These are phyloP conservation scores for Microplitis deprimator DNA, from an alignment of 2,888 invertebrate species.

Conservation along the genomic window DNA sequence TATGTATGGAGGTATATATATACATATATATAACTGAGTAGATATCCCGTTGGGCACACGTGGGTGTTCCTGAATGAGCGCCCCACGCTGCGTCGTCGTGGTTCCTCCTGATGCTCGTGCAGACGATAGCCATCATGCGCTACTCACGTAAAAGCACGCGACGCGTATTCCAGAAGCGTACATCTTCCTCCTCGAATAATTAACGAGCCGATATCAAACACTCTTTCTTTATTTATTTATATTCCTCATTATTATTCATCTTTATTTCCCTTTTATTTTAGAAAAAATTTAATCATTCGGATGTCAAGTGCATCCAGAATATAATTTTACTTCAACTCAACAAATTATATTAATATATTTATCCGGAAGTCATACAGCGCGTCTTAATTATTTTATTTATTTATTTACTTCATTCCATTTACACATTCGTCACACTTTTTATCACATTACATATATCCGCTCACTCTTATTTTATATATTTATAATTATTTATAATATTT, in stretches of 20 bases:
- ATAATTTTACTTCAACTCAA: background rate
- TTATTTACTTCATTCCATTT: background rate
- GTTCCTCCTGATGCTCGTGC: constrained; percentile 36
- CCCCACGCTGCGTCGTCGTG: constrained; percentile 49
- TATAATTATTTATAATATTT: constrained; percentile 11
- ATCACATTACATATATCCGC: background rate
- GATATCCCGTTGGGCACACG: constrained; percentile 48
- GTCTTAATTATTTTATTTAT: constrained; percentile 10
- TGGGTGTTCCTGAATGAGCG: constrained; percentile 56
- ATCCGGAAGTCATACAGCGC: constrained; percentile 27
- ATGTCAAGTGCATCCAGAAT: constrained; percentile 39
- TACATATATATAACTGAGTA: background rate
- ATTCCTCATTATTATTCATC: background rate
- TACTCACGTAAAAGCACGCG: constrained; percentile 38
- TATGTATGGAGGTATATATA: background rate
- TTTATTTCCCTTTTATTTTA: background rate
- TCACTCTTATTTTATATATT: background rate
- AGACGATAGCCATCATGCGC: constrained; percentile 42
- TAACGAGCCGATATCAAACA: constrained; percentile 50
- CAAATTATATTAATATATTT: no score
- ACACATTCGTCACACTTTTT: background rate
- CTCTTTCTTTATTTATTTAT: constrained; percentile 17
- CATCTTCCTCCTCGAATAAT: constrained; percentile 55
- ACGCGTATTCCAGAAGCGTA: constrained; percentile 56
- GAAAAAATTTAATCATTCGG: constrained; percentile 1